Evolutionary conservation across 2,888 invertebrate species (phyloP).

Genomic region (Chrysina gloriosa): DNA sequence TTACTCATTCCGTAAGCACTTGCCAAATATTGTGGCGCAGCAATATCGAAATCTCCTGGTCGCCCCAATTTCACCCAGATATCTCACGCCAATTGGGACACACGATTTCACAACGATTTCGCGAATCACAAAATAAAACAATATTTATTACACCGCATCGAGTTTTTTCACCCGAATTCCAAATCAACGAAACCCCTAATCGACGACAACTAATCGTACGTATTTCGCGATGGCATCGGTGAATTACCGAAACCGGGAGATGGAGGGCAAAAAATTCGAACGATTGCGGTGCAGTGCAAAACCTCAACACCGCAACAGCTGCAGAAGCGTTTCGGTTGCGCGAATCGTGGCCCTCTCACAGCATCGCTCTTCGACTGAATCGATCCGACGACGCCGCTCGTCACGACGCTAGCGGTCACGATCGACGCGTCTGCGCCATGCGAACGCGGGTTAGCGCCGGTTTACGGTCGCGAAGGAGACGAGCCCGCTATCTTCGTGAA

Average conservation of each 20-base stretch:
- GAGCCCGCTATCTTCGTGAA: too few relatives aligned
- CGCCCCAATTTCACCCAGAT: conserved; percentile 6
- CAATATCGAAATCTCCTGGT: not conserved
- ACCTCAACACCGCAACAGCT: not conserved
- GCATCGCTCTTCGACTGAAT: conserved; percentile 18
- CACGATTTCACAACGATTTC: not conserved
- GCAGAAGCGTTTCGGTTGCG: not conserved
- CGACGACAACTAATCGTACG: too few relatives aligned
- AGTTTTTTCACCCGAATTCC: not conserved
- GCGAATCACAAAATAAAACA: not conserved
- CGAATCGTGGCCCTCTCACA: not conserved
- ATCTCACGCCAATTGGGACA: conserved; percentile 8
- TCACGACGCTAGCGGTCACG: conserved; percentile 3
- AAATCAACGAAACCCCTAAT: not conserved
- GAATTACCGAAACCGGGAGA: not conserved
- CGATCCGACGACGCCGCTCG: conserved; percentile 19
- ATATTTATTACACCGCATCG: too few relatives aligned
- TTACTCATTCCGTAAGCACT: not conserved
- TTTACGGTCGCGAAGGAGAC: too few relatives aligned
- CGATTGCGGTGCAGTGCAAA: not conserved
- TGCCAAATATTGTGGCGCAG: conserved; percentile 33
- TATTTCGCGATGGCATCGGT: too few relatives aligned
- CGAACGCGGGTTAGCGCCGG: too few relatives aligned
- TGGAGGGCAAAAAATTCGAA: not conserved
- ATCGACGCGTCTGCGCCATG: conserved; percentile 28